Evolutionary conservation across 1,140 invertebrate genomes (phyloP), one percentile per base, ranked within the genome.

Genomic region (Mya arenaria): DNA sequence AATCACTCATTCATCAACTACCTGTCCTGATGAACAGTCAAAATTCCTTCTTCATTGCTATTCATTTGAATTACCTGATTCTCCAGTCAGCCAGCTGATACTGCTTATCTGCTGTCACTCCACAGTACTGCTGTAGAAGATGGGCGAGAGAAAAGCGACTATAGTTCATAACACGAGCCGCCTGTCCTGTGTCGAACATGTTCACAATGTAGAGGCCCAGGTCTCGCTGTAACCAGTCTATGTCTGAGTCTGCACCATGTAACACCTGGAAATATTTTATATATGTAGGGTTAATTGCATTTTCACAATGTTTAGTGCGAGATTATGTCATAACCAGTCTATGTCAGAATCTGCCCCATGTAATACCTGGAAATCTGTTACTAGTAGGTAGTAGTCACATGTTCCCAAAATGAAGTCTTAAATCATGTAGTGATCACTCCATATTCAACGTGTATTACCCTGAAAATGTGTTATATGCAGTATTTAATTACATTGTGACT

Each of bases 71-170:
- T 62, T 90, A 95, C 95, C 96, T 94, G 30, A 98, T 97, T 81
- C 99, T 95, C 99, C 99, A 99, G 92, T 99, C 99, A 2, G 98
- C 97, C 37, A 98, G 91, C 92, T 99, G 98, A 91, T 96, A 98
- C 75, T 96, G 95, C 93, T 99, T 99, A 88, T 99, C 96, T 0
- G 96, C 94, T 84, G 95, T 93, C 17, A 98, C 93, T 28, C 95
- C 93, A 90, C 97, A 98, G 90, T 97, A 98, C 52, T 94, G 93
- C 83, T 95, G 94, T 10, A 99, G 92, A 2, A 99, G 92, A 92
- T 96, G 95, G 0, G 96, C 95, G 32, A 99, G 93, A 25, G 97
- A 97, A 3, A 96, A 93, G 37, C 95, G 94, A 0, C 95, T 93
- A 82, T 97, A 94, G 19, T 85, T 85, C 0, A 99, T 93, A 0